phyloP scores from a whole-genome alignment of 1,140 invertebrate genomes.

The Achroia grisella region DNA sequence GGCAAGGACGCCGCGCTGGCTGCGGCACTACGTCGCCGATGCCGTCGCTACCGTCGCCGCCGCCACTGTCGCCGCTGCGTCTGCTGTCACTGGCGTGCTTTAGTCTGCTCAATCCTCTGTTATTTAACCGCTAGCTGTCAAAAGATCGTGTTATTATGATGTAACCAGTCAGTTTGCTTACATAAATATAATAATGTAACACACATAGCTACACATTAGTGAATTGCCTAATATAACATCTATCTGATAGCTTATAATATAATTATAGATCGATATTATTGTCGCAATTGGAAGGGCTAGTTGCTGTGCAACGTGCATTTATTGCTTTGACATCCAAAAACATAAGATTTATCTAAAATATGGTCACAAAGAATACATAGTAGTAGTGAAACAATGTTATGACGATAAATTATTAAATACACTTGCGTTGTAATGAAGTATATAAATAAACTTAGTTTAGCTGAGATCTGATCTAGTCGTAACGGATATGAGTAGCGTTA shows the following conservation, averaged over 20 bases:
- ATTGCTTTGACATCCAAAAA: no score
- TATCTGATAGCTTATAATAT: neutral
- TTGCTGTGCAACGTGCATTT: no score
- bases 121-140: no score
- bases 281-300: conserved; percentile 5
- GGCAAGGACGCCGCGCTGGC: conserved; percentile 66
- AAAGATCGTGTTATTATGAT: no score
- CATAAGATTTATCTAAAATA: no score
- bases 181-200: no score
- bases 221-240: no score
- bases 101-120: conserved; percentile 9
- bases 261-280: conserved; percentile 5
- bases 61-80: conserved; percentile 15
- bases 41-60: conserved; percentile 24
- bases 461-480: neutral
- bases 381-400: no score
- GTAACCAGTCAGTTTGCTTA: no score
- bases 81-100: conserved; percentile 17
- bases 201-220: no score
- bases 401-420: neutral
- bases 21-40: conserved; percentile 42
- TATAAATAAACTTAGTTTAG: neutral
- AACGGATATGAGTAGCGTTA: conserved; percentile 3
- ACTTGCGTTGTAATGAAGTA: neutral
- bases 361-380: no score